These are phyloP conservation scores for Melipona beecheii DNA, from an alignment of 2,888 invertebrate genomes.

Conservation along the genomic window DNA sequence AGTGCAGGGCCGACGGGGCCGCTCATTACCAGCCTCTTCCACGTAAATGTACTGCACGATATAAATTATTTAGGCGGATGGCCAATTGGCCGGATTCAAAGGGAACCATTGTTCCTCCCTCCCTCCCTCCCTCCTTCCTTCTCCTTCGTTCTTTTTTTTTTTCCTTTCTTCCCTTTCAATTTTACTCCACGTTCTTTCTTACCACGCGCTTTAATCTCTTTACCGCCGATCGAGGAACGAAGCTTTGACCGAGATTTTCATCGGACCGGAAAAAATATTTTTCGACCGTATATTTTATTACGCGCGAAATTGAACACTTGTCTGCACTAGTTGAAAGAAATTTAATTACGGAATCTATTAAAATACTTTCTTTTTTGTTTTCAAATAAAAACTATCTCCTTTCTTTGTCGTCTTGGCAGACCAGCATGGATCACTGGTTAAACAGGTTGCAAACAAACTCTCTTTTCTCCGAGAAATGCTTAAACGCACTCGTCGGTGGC, in stretches of 20 bases:
- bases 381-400: no score
- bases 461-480: neutral
- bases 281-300: neutral
- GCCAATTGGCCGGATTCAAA: slow-evolving; percentile 52
- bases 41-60: slow-evolving; percentile 52
- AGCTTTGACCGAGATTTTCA: slow-evolving; percentile 37
- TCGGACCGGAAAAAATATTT: neutral
- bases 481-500: neutral
- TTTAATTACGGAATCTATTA: slow-evolving; percentile 8
- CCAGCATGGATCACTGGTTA: neutral
- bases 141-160: neutral
- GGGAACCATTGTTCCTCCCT: slow-evolving; percentile 12
- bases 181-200: neutral
- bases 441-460: neutral
- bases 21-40: slow-evolving; percentile 61
- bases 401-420: neutral
- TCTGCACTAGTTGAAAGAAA: neutral
- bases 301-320: neutral
- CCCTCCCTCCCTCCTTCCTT: neutral
- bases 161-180: neutral
- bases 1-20: slow-evolving; percentile 62
- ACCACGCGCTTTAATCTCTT: neutral
- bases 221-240: neutral
- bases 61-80: slow-evolving; percentile 63
- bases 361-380: no score